These are phyloP conservation scores for Nomada fucata DNA, from an alignment of 2,888 invertebrate genomes.

Conservation along the genomic window DNA sequence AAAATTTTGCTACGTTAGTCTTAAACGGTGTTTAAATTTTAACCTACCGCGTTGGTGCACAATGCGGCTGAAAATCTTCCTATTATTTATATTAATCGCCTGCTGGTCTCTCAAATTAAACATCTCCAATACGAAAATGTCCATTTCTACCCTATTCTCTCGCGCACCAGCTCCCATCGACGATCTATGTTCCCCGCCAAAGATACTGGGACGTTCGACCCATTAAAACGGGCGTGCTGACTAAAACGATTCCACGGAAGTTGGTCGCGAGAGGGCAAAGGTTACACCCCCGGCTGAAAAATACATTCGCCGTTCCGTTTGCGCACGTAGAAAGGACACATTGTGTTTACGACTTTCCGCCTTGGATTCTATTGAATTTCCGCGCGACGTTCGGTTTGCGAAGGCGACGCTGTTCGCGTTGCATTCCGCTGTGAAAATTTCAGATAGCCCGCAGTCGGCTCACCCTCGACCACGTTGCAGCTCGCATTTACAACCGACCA, in stretches of 20 bases:
- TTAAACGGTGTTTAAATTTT: too few relatives aligned
- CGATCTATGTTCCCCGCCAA: conserved; percentile 33
- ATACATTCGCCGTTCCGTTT: conserved; percentile 60
- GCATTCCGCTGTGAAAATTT: conserved; percentile 59
- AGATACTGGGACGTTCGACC: conserved; percentile 49
- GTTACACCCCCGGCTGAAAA: conserved; percentile 58
- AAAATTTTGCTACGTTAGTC: too few relatives aligned
- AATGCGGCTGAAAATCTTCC: too few relatives aligned
- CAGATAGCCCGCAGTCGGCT: conserved; percentile 11
- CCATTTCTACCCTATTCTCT: not conserved
- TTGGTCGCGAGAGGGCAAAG: conserved; percentile 40
- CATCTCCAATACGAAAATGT: not conserved
- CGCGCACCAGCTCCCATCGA: conserved; percentile 37
- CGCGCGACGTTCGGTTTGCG: conserved; percentile 26
- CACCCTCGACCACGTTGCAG: conserved; percentile 12
- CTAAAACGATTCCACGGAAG: conserved; percentile 65
- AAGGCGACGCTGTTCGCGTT: conserved; percentile 10
- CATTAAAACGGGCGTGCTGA: conserved; percentile 66
- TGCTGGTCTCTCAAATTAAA: not conserved
- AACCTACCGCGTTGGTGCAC: too few relatives aligned
- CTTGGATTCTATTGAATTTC: conserved; percentile 62
- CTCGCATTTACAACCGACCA: conserved; percentile 34
- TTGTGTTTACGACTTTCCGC: conserved; percentile 62
- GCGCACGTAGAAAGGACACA: conserved; percentile 53
- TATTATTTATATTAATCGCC: too few relatives aligned